Percentiles rank a stretch among this genome's conserved stretches.
Evolutionary conservation across 2,113 vertebrate species (phyloP).

Genomic region (Bos indicus): DNA sequence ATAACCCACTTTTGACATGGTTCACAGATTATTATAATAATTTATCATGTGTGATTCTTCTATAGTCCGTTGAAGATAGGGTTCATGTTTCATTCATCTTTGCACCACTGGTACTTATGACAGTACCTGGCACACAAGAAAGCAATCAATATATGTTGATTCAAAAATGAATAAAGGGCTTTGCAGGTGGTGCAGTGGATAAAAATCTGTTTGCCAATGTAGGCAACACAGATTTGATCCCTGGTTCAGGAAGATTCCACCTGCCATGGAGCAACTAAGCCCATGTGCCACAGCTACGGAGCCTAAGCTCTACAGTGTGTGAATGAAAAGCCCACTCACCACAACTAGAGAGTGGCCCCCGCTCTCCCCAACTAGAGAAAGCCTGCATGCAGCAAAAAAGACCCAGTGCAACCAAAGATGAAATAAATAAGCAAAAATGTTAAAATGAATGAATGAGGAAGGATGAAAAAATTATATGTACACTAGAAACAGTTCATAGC

Average conservation of each 20-base stretch:
- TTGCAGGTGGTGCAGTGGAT: not conserved
- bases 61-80: not conserved
- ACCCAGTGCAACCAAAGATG: not conserved
- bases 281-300: not conserved
- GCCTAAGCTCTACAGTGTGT: not conserved
- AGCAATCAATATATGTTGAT: not conserved
- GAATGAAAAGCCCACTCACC: not conserved
- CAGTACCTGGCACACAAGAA: not conserved
- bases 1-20: not conserved
- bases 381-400: not conserved
- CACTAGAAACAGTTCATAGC: not conserved
- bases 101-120: not conserved
- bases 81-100: not conserved
- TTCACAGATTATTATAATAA: not conserved
- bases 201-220: not conserved
- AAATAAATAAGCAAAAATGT: not conserved
- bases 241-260: not conserved
- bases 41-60: not conserved
- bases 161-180: not conserved
- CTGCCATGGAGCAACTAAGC: not conserved
- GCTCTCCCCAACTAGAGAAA: not conserved
- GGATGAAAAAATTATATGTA: not conserved
- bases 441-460: not conserved
- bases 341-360: not conserved
- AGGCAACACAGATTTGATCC: not conserved